phyloP scores from a whole-genome alignment of 1,140 invertebrate genomes.

The Lepidurus arcticus region DNA sequence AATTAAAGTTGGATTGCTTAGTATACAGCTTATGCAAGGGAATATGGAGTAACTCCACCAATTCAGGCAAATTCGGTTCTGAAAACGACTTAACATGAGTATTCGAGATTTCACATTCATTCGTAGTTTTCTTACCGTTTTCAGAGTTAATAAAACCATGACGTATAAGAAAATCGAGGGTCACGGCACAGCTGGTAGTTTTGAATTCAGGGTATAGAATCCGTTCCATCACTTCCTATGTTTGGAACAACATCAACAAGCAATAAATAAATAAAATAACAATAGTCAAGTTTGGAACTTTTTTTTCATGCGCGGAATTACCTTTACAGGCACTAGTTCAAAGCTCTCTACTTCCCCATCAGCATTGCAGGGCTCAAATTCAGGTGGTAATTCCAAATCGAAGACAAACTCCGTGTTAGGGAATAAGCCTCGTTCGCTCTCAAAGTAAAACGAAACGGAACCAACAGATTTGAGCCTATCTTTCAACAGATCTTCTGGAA shows the following conservation, averaged over 20 bases:
- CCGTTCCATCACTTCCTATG: slow-evolving; percentile 57
- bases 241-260: slow-evolving; percentile 36
- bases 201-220: slow-evolving; percentile 80
- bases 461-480: slow-evolving; percentile 66
- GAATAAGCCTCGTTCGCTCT: slow-evolving; percentile 84
- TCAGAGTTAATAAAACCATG: slow-evolving; percentile 82
- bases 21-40: slow-evolving; percentile 67
- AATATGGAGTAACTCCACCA: slow-evolving; percentile 78
- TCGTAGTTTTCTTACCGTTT: slow-evolving; percentile 58
- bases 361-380: slow-evolving; percentile 80
- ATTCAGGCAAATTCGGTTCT: slow-evolving; percentile 75
- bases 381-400: slow-evolving; percentile 80
- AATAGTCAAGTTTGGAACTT: not conserved
- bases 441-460: slow-evolving; percentile 84
- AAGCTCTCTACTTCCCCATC: slow-evolving; percentile 91
- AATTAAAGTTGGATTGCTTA: slow-evolving; percentile 16
- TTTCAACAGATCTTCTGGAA: slow-evolving; percentile 63
- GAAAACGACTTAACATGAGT: slow-evolving; percentile 39
- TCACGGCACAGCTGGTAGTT: slow-evolving; percentile 82
- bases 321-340: slow-evolving; percentile 65
- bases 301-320: not conserved
- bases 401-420: slow-evolving; percentile 94
- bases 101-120: too few species aligned
- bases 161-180: slow-evolving; percentile 84
- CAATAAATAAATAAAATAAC: not conserved